phyloP scores from a whole-genome alignment of 2,888 invertebrate genomes.

The Mythimna loreyi region DNA sequence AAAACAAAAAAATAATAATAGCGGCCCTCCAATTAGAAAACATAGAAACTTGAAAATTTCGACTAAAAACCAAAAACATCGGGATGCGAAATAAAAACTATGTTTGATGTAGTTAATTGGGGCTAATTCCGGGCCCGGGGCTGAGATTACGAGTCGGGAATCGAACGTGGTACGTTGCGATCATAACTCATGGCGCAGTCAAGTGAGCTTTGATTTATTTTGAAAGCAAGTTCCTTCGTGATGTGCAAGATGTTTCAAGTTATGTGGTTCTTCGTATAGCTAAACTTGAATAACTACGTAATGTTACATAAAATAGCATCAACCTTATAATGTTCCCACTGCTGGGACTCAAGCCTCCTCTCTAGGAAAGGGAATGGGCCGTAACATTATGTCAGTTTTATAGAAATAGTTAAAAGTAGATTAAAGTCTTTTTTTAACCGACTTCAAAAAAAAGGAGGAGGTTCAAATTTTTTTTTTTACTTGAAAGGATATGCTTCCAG shows the following conservation, averaged over 20 bases:
- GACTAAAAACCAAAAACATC: slow-evolving; percentile 52
- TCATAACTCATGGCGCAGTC: slow-evolving; percentile 63
- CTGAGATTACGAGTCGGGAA: slow-evolving; percentile 73
- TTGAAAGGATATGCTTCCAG: no score
- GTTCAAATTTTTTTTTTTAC: no score
- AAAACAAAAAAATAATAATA: neutral
- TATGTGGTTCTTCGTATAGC: neutral
- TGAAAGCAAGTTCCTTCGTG: slow-evolving; percentile 25
- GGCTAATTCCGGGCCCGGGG: slow-evolving; percentile 78
- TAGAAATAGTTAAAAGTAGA: no score
- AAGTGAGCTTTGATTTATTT: slow-evolving; percentile 64
- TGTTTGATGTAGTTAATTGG: slow-evolving; percentile 75
- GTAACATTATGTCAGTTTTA: no score
- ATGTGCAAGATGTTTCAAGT: slow-evolving; percentile 28
- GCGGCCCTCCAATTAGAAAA: slow-evolving; percentile 52
- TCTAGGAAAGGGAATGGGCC: no score
- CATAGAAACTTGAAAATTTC: slow-evolving; percentile 47
- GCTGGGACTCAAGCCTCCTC: no score
- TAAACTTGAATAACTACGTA: neutral
- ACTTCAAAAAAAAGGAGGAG: no score
- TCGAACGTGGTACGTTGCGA: slow-evolving; percentile 66
- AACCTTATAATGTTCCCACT: no score
- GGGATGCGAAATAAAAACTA: slow-evolving; percentile 66
- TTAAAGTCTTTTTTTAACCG: no score
- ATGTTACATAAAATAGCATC: no score